phyloP scores from a whole-genome alignment of 2,113 vertebrate species.

The Calidris pygmaea region DNA sequence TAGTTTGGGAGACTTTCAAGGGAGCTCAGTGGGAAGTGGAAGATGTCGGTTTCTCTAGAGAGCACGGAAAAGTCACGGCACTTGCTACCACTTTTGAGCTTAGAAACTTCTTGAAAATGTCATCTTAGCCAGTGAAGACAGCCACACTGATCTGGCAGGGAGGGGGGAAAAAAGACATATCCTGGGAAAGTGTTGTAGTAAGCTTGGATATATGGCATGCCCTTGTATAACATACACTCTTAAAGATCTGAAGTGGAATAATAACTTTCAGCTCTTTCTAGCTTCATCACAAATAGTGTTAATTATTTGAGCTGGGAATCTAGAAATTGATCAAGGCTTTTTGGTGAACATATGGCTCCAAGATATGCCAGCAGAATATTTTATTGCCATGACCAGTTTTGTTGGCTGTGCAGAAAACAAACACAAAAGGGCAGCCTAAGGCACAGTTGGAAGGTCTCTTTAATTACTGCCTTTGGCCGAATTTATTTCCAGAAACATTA shows the following conservation, averaged over 20 bases:
- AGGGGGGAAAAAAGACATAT: accelerated
- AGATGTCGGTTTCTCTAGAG: not conserved
- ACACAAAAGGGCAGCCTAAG: not conserved
- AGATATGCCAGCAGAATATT: not conserved
- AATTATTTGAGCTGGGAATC: not conserved
- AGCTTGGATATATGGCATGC: not conserved
- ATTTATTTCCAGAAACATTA: conserved; percentile 20
- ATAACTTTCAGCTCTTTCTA: not conserved
- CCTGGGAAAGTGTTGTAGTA: not conserved
- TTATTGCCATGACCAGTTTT: conserved; percentile 16
- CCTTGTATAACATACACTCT: not conserved
- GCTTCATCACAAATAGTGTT: not conserved
- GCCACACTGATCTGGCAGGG: not conserved
- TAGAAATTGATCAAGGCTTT: not conserved
- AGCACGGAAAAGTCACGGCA: not conserved
- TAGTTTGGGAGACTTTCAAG: not conserved
- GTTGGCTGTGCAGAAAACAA: conserved; percentile 39
- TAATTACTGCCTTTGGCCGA: conserved; percentile 31
- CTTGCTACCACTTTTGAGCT: not conserved
- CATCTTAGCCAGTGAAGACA: not conserved
- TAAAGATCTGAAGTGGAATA: not conserved
- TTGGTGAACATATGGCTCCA: not conserved
- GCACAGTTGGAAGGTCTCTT: conserved; percentile 9
- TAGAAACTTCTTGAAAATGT: not conserved
- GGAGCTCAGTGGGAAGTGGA: not conserved